Percentiles rank a stretch among this genome's conserved stretches.
Evolutionary conservation across 2,888 invertebrate species (phyloP).

Genomic region (Oscheius sp.): DNA sequence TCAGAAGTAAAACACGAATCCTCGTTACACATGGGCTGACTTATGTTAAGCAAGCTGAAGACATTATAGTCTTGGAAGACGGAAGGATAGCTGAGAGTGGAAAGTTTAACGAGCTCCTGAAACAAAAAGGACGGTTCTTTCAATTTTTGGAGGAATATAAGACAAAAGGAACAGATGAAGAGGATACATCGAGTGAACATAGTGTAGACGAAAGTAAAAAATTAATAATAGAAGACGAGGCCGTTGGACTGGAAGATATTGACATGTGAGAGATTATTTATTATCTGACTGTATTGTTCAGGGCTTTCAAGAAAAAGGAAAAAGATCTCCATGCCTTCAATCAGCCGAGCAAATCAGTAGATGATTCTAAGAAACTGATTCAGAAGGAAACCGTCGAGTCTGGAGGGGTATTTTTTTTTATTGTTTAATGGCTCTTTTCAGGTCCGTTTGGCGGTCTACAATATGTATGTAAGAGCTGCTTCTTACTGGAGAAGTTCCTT

Average conservation of each 20-base stretch:
- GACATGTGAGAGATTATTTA: not conserved
- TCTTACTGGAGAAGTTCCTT: slow-evolving; percentile 82
- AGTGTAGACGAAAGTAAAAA: slow-evolving; percentile 6
- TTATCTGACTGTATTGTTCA: not conserved
- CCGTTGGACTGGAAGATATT: not conserved
- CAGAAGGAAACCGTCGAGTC: slow-evolving; percentile 19
- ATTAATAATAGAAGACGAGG: not conserved
- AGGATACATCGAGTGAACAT: not conserved
- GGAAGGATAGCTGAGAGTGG: slow-evolving; percentile 89
- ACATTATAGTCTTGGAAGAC: slow-evolving; percentile 86
- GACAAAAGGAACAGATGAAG: slow-evolving; percentile 9
- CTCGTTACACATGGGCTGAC: slow-evolving; percentile 95
- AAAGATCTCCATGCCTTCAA: not conserved
- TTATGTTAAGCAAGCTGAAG: slow-evolving; percentile 87
- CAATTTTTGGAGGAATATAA: slow-evolving; percentile 51
- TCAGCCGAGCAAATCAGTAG: slow-evolving; percentile 8
- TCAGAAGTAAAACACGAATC: slow-evolving; percentile 80
- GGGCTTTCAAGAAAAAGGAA: slow-evolving; percentile 10
- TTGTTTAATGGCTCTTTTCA: not conserved
- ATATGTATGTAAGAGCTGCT: slow-evolving; percentile 86
- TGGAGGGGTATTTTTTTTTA: too few relatives aligned
- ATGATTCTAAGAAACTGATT: slow-evolving; percentile 12
- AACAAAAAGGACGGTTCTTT: slow-evolving; percentile 77
- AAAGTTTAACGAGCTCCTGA: slow-evolving; percentile 86
- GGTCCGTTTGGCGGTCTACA: slow-evolving; percentile 78